Evolutionary conservation across 2,113 vertebrate genomes (phyloP).

Genomic region (Sigmodon hispidus): DNA sequence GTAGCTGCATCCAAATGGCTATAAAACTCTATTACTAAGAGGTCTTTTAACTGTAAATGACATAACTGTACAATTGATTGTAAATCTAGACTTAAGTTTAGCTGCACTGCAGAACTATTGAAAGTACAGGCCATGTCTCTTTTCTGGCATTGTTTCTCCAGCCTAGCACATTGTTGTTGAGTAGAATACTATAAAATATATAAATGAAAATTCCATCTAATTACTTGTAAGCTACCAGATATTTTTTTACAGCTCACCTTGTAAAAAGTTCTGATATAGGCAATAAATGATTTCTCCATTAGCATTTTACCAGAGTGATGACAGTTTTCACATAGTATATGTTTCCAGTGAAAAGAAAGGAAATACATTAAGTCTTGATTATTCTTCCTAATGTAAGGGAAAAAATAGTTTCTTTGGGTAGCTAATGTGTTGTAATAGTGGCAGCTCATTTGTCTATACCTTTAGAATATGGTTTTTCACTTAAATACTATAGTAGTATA

Average conservation of each 20-base stretch:
- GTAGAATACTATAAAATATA: background rate
- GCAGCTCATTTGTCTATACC: background rate
- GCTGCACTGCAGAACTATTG: background rate
- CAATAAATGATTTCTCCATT: constrained; percentile 14
- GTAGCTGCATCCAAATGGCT: background rate
- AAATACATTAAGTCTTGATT: background rate
- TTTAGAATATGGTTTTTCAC: constrained; percentile 7
- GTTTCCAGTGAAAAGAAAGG: constrained; percentile 8
- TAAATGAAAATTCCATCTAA: constrained; percentile 31
- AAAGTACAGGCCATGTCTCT: background rate
- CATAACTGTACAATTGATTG: background rate
- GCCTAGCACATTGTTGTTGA: background rate
- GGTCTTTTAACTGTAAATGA: background rate
- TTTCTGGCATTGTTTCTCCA: background rate
- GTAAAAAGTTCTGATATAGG: constrained; percentile 15
- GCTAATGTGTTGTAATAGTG: constrained; percentile 21
- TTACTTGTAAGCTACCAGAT: constrained; percentile 7
- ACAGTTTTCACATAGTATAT: background rate
- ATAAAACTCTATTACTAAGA: background rate
- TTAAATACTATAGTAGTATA: constrained; percentile 28
- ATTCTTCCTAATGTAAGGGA: constrained; percentile 21
- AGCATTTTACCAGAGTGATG: background rate
- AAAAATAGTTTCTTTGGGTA: constrained; percentile 10
- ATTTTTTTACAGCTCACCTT: background rate
- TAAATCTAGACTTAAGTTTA: background rate